These are phyloP conservation scores for Nannospalax galili DNA, from an alignment of 2,113 vertebrate species.

Conservation along the genomic window DNA sequence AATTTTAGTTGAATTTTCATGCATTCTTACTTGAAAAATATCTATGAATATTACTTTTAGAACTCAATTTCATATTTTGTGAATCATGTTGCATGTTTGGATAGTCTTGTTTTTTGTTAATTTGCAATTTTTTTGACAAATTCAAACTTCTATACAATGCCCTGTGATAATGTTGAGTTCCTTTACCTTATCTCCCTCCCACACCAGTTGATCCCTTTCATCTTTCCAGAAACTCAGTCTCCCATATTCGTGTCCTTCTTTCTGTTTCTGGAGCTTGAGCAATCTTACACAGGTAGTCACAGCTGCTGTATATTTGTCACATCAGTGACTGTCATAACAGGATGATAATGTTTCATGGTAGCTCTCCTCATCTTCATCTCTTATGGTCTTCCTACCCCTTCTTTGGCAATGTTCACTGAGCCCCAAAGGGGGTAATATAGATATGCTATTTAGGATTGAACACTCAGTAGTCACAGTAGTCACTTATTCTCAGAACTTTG, in stretches of 20 bases:
- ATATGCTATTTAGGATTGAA: neutral
- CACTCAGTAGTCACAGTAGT: neutral
- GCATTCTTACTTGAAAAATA: neutral
- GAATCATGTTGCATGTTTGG: neutral
- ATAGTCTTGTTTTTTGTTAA: neutral
- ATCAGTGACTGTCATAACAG: neutral
- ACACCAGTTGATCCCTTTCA: fast-evolving
- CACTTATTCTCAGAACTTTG: neutral
- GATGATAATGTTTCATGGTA: neutral
- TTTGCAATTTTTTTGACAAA: neutral
- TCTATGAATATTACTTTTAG: neutral
- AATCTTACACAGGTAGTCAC: neutral
- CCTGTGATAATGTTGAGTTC: neutral
- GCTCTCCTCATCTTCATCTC: neutral
- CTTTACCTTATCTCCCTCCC: neutral
- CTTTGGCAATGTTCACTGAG: no score
- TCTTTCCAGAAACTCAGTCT: neutral
- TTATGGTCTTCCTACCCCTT: neutral
- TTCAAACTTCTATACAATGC: neutral
- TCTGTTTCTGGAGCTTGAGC: no score
- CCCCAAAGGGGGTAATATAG: neutral
- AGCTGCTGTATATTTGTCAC: neutral
- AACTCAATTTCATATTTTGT: neutral
- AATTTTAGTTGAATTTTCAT: neutral
- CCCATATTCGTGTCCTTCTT: neutral